A percentile compares a stretch with the other conserved stretches of the same genome.
Evolutionary conservation across 2,113 vertebrate genomes (phyloP).

Genomic region (Corythoichthys haematopterus): DNA sequence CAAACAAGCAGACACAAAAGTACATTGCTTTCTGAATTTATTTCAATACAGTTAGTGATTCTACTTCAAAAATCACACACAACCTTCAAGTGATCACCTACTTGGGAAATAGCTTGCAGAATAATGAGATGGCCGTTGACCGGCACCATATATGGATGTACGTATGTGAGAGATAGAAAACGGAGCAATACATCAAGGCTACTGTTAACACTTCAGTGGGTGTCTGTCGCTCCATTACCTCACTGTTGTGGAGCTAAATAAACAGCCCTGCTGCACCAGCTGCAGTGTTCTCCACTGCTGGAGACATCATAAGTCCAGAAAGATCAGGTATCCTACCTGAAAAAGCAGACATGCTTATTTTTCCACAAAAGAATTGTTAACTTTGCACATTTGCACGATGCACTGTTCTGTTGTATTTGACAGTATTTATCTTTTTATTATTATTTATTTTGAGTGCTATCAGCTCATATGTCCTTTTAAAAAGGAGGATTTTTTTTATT

Average conservation of each 20-base stretch:
- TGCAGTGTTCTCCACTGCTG: conserved; percentile 6
- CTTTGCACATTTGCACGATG: too few relatives aligned
- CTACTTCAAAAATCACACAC: conserved; percentile 18
- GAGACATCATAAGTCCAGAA: too few relatives aligned
- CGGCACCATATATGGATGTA: conserved; percentile 27
- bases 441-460: too few relatives aligned
- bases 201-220: conserved; percentile 47
- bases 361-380: too few relatives aligned
- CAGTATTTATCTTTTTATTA: too few relatives aligned
- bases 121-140: conserved; percentile 3
- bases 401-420: too few relatives aligned
- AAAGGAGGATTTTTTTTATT: too few relatives aligned
- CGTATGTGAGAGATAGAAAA: conserved; percentile 13
- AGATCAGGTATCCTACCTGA: too few relatives aligned
- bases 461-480: too few relatives aligned
- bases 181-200: conserved; percentile 17
- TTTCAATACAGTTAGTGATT: conserved; percentile 16
- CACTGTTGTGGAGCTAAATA: conserved; percentile 25
- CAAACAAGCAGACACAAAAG: background rate
- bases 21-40: conserved; percentile 19
- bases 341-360: too few relatives aligned
- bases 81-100: conserved; percentile 13
- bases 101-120: conserved; percentile 30
- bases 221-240: conserved; percentile 39
- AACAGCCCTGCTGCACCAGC: conserved; percentile 40